Base-by-base conservation (phyloP, 1,140 invertebrate genomes). In the Agrilus planipennis region DNA sequence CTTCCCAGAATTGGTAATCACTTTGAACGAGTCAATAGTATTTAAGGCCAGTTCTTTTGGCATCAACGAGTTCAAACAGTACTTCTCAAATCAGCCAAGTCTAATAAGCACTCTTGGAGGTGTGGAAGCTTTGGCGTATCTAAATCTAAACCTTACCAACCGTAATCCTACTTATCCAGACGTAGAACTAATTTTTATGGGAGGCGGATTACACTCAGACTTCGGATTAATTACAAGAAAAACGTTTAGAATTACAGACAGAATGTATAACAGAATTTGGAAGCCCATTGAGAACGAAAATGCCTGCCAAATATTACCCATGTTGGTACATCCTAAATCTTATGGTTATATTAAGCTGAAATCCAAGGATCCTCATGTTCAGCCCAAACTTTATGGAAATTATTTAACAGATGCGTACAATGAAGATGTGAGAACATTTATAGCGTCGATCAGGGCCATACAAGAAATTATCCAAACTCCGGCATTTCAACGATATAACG, bases 371-470 rank as follows among this genome's bases (percentile, higher is more conserved):
- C 78, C 78, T 2, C 66, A 63, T 22, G 67, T 68, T 39, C 64
- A 70, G 50, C 80, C 80, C 1, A 48, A 66, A n/a, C 68, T 82
- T 42, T 67, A 75, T 50, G 72, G 76, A 2, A 76, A 75, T 43
- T 79, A 74, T 55, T 62, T 79, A 4, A 61, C 57, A 2, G 57
- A 68, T 39, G 15, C 32, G 3, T 18, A 36, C 17, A 61, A 68
- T 36, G 28, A 59, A 10, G 57, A 59, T 38, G 31, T 56, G 19
- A 10, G 38, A 15, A 51, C 51, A 2, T 39, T 59, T 11, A 32
- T 59, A 4, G 52, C 46, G 38, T 50, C 45, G 1, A 47, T 57
- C 7, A 50, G 52, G 31, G 42, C 47, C 47, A 61, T 10, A 66
- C 65, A 0, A 45, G 56, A 2, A 53, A 61, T 59, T 18, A 39